Percentiles rank a stretch among this genome's conserved stretches.
These are phyloP conservation scores for Telmatochromis brichardi DNA, from an alignment of 2,113 vertebrate genomes.

Conservation along the genomic window DNA sequence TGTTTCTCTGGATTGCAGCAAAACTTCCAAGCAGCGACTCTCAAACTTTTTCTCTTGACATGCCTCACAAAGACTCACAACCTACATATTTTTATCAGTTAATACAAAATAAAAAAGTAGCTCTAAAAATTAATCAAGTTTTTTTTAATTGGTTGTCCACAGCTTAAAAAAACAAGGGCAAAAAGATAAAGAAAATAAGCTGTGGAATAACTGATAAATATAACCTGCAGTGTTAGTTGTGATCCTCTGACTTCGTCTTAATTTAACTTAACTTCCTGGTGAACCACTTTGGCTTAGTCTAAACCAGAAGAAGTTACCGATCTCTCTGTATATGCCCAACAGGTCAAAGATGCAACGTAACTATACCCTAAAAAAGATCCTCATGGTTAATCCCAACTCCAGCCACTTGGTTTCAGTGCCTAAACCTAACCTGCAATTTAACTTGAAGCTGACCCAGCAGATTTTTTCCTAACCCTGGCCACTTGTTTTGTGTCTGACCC, in stretches of 20 bases:
- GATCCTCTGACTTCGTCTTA: neutral
- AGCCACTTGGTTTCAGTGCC: neutral
- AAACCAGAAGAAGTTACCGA: neutral
- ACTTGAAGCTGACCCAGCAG: neutral
- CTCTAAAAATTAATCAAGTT: neutral
- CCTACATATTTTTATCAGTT: neutral
- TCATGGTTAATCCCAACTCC: neutral
- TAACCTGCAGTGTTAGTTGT: neutral
- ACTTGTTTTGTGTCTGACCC: neutral
- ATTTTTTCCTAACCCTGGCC: neutral
- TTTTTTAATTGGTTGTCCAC: neutral
- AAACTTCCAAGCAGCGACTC: neutral
- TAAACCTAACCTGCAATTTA: neutral
- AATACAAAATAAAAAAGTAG: neutral
- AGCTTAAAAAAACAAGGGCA: fast-evolving
- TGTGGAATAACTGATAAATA: neutral
- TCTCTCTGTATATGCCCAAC: neutral
- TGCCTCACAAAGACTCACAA: neutral
- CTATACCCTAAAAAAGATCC: neutral
- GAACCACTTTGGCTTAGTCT: neutral
- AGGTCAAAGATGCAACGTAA: neutral
- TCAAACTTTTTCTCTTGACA: neutral
- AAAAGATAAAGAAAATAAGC: neutral
- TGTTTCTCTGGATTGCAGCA: neutral
- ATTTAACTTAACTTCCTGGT: neutral